phyloP scores from a whole-genome alignment of 2,113 vertebrate genomes.

The Carassius gibelio region DNA sequence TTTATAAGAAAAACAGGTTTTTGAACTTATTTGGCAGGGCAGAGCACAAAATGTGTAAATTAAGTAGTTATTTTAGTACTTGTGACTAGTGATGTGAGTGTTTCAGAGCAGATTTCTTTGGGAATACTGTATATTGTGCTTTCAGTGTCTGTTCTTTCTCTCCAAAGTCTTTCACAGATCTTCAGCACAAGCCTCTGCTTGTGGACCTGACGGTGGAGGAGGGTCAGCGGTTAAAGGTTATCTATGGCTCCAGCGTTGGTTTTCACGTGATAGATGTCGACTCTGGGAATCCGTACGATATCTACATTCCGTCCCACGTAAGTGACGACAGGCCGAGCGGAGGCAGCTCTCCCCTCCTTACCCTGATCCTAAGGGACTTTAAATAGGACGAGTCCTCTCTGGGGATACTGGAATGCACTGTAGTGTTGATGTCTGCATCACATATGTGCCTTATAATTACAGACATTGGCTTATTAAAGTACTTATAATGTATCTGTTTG shows the following conservation, averaged over 20 bases:
- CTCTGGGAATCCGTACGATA: constrained; percentile 97
- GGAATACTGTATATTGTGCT: background rate
- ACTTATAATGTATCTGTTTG: background rate
- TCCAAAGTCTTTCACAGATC: constrained; percentile 95
- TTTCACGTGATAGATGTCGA: constrained; percentile 99
- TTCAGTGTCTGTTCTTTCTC: constrained; percentile 48
- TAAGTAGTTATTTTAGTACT: background rate
- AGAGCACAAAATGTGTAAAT: constrained; percentile 20
- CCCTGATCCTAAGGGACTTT: constrained; percentile 13
- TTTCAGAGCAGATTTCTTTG: background rate
- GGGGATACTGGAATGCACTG: background rate
- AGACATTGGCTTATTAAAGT: background rate
- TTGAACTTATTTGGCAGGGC: background rate
- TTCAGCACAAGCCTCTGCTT: constrained; percentile 94
- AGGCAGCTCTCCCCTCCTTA: constrained; percentile 38
- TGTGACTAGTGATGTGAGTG: background rate
- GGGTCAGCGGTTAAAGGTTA: constrained; percentile 97
- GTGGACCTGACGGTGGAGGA: constrained; percentile 98
- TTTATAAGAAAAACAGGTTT: background rate
- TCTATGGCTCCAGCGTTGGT: constrained; percentile 96
- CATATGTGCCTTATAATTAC: constrained; percentile 26
- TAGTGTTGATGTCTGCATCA: constrained; percentile 23
- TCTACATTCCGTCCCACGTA: constrained; percentile 99
- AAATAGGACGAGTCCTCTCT: constrained; percentile 24
- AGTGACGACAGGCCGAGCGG: constrained; percentile 67